These are phyloP conservation scores for Diarsia mendica DNA, from an alignment of 2,888 invertebrate species.

Conservation along the genomic window DNA sequence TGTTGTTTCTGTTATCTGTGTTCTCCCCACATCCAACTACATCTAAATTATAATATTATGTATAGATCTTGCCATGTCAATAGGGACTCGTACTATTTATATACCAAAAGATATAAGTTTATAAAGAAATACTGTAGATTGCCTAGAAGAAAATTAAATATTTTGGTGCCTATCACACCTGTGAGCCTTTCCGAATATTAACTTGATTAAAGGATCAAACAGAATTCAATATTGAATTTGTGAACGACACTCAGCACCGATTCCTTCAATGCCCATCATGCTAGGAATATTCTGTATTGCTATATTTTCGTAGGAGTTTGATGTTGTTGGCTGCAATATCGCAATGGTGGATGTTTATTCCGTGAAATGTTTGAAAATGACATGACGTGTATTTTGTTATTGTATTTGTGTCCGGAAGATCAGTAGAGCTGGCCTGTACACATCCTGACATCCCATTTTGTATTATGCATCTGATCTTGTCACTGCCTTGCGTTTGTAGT, in stretches of 20 bases:
- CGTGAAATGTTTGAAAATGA: conserved; percentile 41
- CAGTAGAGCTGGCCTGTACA: conserved; percentile 9
- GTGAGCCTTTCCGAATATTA: conserved; percentile 18
- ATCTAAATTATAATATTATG: background rate
- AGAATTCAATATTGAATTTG: conserved; percentile 36
- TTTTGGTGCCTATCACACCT: conserved; percentile 14
- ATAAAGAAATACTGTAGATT: background rate
- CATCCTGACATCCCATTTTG: background rate
- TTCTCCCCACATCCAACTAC: background rate
- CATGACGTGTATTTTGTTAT: conserved; percentile 27
- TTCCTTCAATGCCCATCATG: conserved; percentile 24
- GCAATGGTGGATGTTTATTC: conserved; percentile 33
- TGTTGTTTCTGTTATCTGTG: no score
- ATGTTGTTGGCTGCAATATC: conserved; percentile 24
- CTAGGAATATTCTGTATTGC: background rate
- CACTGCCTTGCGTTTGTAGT: conserved; percentile 2
- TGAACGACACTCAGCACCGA: conserved; percentile 6
- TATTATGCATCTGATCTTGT: conserved; percentile 13
- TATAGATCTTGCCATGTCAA: background rate
- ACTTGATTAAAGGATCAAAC: conserved; percentile 33
- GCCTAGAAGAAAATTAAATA: background rate
- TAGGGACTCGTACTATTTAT: background rate
- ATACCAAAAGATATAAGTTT: conserved; percentile 4
- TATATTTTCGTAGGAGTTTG: conserved; percentile 33
- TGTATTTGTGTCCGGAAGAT: conserved; percentile 11